These are phyloP conservation scores for Maniola jurtina DNA, from an alignment of 1,140 invertebrate species.

Conservation along the genomic window DNA sequence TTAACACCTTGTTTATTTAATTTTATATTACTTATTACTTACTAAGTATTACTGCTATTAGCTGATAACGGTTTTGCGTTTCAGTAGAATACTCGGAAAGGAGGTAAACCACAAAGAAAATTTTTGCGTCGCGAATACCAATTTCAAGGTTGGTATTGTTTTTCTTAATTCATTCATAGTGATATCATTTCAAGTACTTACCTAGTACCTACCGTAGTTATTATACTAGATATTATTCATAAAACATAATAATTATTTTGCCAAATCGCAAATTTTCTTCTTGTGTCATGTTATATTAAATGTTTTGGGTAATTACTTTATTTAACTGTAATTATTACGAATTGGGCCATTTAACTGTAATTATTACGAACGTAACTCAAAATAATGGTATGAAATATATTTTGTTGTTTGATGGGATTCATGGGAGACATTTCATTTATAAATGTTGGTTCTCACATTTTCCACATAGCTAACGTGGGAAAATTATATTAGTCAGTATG, in stretches of 20 bases:
- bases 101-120: conserved; percentile 5
- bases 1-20: too few relatives aligned
- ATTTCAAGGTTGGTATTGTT: conserved; percentile 47
- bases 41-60: neutral
- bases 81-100: neutral
- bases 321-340: too few relatives aligned
- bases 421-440: neutral
- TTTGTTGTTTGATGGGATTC: neutral
- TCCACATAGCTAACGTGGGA: neutral
- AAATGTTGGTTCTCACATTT: neutral
- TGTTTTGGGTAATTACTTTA: too few relatives aligned
- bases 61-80: neutral
- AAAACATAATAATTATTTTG: too few relatives aligned
- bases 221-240: too few relatives aligned
- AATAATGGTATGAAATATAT: neutral
- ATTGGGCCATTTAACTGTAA: too few relatives aligned
- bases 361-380: too few relatives aligned
- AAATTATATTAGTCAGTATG: neutral
- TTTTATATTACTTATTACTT: too few relatives aligned
- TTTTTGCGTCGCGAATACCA: conserved; percentile 32
- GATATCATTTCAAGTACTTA: conserved; percentile 36
- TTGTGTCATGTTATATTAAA: too few relatives aligned
- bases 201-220: too few relatives aligned
- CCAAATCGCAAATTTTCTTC: too few relatives aligned
- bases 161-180: conserved; percentile 42